These are phyloP conservation scores for Microcebus ravelobensis DNA, from an alignment of 2,113 vertebrate species.

Conservation along the genomic window DNA sequence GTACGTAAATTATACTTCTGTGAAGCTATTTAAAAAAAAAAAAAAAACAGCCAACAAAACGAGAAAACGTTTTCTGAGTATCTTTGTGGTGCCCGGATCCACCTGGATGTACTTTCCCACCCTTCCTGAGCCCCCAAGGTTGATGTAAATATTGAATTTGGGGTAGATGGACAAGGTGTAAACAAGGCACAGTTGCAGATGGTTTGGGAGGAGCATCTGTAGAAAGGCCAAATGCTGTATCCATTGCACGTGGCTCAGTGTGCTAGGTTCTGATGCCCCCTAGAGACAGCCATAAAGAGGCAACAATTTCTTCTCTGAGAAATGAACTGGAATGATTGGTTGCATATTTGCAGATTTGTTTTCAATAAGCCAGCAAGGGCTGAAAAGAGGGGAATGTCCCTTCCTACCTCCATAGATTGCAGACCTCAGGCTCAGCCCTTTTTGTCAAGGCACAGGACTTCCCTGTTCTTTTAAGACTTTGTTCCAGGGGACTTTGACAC, in stretches of 20 bases:
- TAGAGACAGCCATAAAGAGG: constrained; percentile 35
- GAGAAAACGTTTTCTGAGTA: not conserved
- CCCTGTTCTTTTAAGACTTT: not conserved
- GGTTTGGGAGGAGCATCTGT: not conserved
- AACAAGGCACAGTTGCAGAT: not conserved
- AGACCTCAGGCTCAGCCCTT: not conserved
- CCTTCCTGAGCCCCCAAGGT: not conserved
- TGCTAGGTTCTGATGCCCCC: constrained; percentile 64
- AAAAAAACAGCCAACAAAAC: not conserved
- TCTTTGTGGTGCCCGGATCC: not conserved
- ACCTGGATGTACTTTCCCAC: not conserved
- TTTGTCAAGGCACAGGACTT: not conserved
- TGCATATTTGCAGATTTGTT: not conserved
- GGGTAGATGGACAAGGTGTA: accelerated
- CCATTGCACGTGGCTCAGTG: not conserved
- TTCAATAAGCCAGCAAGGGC: not conserved
- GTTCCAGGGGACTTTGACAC: not conserved
- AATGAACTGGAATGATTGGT: not conserved
- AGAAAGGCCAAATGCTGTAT: not conserved
- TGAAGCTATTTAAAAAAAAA: not conserved
- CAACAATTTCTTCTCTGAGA: not conserved
- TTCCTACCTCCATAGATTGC: not conserved
- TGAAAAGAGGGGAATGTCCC: not conserved
- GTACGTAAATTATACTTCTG: not conserved
- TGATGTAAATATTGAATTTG: not conserved